phyloP scores from a whole-genome alignment of 2,797 vertebrate genomes.

The Anguilla obscura region DNA sequence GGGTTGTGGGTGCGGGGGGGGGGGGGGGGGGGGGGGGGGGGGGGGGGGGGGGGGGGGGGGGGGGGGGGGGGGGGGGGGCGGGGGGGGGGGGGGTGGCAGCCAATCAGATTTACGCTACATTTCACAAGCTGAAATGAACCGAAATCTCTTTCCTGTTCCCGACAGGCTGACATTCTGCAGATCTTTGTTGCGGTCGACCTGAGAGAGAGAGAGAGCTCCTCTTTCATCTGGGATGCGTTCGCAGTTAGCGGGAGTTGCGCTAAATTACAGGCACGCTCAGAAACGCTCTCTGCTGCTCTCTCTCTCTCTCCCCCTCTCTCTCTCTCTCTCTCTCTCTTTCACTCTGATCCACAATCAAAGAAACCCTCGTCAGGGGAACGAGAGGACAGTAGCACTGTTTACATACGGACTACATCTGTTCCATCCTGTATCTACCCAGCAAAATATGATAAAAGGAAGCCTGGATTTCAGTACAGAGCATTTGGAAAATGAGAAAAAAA shows the following conservation, averaged over 20 bases:
- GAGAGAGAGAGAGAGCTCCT: not conserved
- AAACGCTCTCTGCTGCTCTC: not conserved
- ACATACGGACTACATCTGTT: not conserved
- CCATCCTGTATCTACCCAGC: not conserved
- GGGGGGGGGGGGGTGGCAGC: too few relatives aligned
- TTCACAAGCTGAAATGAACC: not conserved
- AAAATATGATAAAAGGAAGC: not conserved
- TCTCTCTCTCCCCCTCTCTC: not conserved
- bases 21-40: too few relatives aligned
- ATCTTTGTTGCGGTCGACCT: not conserved
- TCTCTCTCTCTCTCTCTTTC: not conserved
- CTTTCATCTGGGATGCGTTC: not conserved
- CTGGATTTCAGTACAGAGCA: not conserved
- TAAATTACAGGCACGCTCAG: not conserved
- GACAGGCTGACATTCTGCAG: not conserved
- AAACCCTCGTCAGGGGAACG: not conserved
- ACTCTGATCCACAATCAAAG: not conserved
- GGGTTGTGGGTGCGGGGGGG: too few relatives aligned
- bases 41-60: too few relatives aligned
- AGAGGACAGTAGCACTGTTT: not conserved
- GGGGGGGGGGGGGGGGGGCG: too few relatives aligned
- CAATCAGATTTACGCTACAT: too few relatives aligned
- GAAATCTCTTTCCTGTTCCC: too few relatives aligned
- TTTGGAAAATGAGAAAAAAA: not conserved
- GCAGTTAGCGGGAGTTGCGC: not conserved